A percentile compares a stretch with the other conserved stretches of the same genome.
Evolutionary conservation across 1,140 invertebrate species (phyloP).

Genomic region (Cardiocondyla obscurior): DNA sequence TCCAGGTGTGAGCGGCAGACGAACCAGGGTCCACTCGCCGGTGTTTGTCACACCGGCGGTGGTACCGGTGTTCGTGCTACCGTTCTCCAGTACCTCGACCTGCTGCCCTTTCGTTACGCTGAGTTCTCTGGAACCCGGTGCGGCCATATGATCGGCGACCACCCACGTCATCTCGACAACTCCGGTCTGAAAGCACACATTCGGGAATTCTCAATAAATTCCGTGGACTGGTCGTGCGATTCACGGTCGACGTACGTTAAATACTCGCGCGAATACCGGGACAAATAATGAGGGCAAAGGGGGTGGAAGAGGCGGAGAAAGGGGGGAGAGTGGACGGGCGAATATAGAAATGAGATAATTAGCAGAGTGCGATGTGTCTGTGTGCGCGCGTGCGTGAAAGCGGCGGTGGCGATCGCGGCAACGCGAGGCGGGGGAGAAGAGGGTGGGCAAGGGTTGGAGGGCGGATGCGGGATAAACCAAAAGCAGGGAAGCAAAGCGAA

Average conservation of each 20-base stretch:
- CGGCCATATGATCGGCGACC: constrained; percentile 90
- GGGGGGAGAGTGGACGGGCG: neutral
- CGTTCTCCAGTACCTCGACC: constrained; percentile 94
- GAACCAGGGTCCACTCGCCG: constrained; percentile 84
- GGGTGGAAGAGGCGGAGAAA: neutral
- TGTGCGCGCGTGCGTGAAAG: constrained; percentile 41
- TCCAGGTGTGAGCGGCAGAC: constrained; percentile 82
- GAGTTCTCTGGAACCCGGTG: constrained; percentile 88
- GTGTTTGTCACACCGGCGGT: constrained; percentile 51
- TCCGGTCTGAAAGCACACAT: constrained; percentile 84
- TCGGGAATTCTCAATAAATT: neutral
- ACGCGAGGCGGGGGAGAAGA: no score
- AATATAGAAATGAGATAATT: constrained; percentile 24
- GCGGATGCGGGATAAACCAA: constrained; percentile 26
- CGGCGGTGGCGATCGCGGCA: neutral
- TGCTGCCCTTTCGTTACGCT: constrained; percentile 94
- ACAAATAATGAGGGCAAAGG: neutral
- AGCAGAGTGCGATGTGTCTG: neutral
- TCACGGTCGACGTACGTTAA: constrained; percentile 14
- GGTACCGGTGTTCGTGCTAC: constrained; percentile 64
- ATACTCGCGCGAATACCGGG: neutral
- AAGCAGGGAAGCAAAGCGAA: constrained; percentile 35
- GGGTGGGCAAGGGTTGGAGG: neutral
- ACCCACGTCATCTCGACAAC: constrained; percentile 94
- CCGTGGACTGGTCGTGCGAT: neutral